A percentile compares a stretch with the other conserved stretches of the same genome.
Evolutionary conservation across 2,888 invertebrate genomes (phyloP).

Genomic region (Metacarcinus magister): DNA sequence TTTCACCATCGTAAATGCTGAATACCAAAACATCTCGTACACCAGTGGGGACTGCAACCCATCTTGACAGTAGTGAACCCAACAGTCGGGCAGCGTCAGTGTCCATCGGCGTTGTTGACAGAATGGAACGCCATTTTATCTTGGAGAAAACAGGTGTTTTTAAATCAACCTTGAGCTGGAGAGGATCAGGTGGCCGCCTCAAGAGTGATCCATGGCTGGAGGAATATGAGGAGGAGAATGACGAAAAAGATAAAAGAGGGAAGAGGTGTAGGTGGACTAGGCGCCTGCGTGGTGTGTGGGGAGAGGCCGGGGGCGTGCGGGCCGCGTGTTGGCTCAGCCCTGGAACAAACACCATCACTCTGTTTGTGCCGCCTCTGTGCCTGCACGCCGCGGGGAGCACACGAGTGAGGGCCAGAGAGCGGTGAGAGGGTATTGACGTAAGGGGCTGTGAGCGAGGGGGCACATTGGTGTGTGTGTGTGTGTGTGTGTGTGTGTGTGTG

Average conservation of each 20-base stretch:
- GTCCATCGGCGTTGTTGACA: neutral
- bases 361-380: conserved; percentile 51
- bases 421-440: conserved; percentile 40
- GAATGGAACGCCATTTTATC: neutral
- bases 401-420: neutral
- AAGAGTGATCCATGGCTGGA: neutral
- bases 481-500: conserved; percentile 33
- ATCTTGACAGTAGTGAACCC: neutral
- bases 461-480: neutral
- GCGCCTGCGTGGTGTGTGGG: conserved; percentile 51
- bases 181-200: conserved; percentile 13
- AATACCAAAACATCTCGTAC: neutral
- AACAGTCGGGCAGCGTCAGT: neutral
- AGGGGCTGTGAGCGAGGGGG: conserved; percentile 43
- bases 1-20: conserved; percentile 41
- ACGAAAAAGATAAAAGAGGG: conserved; percentile 38
- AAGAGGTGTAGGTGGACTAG: conserved; percentile 18
- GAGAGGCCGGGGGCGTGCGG: conserved; percentile 53
- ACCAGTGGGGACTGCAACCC: neutral
- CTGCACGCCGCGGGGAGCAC: conserved; percentile 51
- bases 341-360: conserved; percentile 53
- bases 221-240: conserved; percentile 42
- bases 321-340: conserved; percentile 51
- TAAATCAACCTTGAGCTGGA: neutral
- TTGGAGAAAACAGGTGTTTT: neutral